These are phyloP conservation scores for Mormoops blainvillei DNA, from an alignment of 2,113 vertebrate genomes.

Conservation along the genomic window DNA sequence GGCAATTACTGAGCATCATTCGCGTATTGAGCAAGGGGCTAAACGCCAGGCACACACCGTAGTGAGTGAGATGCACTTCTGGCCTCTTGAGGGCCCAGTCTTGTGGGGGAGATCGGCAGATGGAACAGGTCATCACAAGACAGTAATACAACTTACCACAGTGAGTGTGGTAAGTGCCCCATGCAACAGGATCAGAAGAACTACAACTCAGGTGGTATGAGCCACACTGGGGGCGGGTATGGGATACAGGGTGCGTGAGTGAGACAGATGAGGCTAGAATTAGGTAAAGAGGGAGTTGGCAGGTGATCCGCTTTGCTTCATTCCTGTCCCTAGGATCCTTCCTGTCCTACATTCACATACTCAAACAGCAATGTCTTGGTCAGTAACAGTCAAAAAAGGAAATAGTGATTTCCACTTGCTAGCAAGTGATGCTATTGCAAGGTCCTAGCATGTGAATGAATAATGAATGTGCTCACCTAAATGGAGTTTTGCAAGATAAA, in stretches of 20 bases:
- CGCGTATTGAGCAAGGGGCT: not conserved
- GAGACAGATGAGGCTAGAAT: not conserved
- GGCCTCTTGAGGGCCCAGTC: not conserved
- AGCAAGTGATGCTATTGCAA: not conserved
- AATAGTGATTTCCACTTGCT: not conserved
- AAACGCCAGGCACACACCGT: not conserved
- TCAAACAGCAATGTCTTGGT: not conserved
- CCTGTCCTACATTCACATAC: not conserved
- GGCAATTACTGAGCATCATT: not conserved
- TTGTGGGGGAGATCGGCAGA: not conserved
- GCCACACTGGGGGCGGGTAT: not conserved
- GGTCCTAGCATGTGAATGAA: not conserved
- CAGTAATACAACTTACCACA: too few relatives aligned
- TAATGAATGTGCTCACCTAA: not conserved
- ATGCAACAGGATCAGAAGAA: not conserved
- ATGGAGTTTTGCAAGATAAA: not conserved
- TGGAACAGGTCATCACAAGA: not conserved
- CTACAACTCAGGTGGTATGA: not conserved
- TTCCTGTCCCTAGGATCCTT: not conserved
- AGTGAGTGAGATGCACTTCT: not conserved
- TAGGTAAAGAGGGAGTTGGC: not conserved
- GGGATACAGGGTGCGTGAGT: not conserved
- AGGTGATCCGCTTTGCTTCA: not conserved
- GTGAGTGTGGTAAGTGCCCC: not conserved
- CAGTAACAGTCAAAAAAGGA: not conserved